phyloP scores from a whole-genome alignment of 2,113 vertebrate species.

The Catharus minimus region DNA sequence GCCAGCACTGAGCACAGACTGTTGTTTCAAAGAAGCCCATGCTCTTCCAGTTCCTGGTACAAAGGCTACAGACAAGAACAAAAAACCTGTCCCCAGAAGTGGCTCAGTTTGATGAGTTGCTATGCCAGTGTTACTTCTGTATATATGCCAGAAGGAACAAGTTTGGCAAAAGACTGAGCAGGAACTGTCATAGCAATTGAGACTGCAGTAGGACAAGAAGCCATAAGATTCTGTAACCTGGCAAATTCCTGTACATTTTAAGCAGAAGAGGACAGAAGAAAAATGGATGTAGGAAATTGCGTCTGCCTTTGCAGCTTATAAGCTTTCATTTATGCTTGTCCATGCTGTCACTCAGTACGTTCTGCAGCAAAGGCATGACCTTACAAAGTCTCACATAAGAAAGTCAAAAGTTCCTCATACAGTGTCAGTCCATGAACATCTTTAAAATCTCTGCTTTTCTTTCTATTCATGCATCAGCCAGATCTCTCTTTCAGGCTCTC shows the following conservation, averaged over 20 bases:
- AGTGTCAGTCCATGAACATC: background rate
- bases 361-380: background rate
- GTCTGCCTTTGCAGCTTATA: background rate
- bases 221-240: background rate
- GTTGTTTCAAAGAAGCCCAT: background rate
- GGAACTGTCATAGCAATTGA: slow-evolving; percentile 27
- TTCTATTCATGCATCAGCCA: background rate
- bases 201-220: background rate
- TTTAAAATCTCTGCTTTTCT: background rate
- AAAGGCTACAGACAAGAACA: background rate
- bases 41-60: background rate
- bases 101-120: background rate
- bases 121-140: background rate
- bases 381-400: background rate
- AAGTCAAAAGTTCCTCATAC: background rate
- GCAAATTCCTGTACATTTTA: background rate
- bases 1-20: background rate
- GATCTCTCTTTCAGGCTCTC: background rate
- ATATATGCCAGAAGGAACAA: background rate
- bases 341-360: background rate
- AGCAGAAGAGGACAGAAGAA: background rate
- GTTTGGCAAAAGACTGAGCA: background rate
- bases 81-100: background rate
- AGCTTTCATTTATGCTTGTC: background rate
- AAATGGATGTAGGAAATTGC: background rate